phyloP scores from a whole-genome alignment of 2,888 invertebrate species.

The Macrophya alboannulata region DNA sequence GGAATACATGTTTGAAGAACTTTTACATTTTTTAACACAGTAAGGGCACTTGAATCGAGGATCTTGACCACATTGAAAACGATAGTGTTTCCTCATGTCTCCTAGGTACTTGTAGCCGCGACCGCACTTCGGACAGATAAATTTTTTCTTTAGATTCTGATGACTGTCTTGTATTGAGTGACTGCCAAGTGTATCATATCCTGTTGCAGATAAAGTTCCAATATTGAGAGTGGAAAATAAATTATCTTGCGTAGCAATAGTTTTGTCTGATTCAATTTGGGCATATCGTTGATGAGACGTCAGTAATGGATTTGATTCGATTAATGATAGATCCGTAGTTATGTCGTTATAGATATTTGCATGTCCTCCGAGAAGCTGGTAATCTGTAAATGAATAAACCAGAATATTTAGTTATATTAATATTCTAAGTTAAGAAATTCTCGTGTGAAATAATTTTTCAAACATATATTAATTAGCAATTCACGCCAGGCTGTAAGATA shows the following conservation, averaged over 20 bases:
- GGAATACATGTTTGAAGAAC: slow-evolving; percentile 75
- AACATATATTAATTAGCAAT: not conserved
- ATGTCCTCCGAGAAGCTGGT: not conserved
- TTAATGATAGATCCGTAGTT: not conserved
- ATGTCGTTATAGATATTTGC: not conserved
- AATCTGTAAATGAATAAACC: slow-evolving; percentile 40
- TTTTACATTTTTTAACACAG: slow-evolving; percentile 75
- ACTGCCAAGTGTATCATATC: slow-evolving; percentile 2
- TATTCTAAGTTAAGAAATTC: not conserved
- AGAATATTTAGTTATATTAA: slow-evolving; percentile 1
- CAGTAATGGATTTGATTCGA: not conserved
- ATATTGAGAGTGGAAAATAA: not conserved
- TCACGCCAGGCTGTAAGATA: slow-evolving; percentile 2
- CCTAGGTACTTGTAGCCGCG: slow-evolving; percentile 66
- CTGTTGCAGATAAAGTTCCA: not conserved
- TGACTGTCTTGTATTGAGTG: not conserved
- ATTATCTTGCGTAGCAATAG: not conserved
- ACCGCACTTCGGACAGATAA: slow-evolving; percentile 68
- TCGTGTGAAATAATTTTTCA: not conserved
- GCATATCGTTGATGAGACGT: slow-evolving; percentile 1
- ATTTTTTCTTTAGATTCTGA: slow-evolving; percentile 62
- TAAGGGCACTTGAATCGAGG: slow-evolving; percentile 78
- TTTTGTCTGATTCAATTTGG: slow-evolving; percentile 12
- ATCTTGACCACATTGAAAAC: slow-evolving; percentile 78
- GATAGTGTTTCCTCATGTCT: slow-evolving; percentile 77